These are phyloP conservation scores for Percopsis transmontana DNA, from an alignment of 2,113 vertebrate species.

Conservation along the genomic window DNA sequence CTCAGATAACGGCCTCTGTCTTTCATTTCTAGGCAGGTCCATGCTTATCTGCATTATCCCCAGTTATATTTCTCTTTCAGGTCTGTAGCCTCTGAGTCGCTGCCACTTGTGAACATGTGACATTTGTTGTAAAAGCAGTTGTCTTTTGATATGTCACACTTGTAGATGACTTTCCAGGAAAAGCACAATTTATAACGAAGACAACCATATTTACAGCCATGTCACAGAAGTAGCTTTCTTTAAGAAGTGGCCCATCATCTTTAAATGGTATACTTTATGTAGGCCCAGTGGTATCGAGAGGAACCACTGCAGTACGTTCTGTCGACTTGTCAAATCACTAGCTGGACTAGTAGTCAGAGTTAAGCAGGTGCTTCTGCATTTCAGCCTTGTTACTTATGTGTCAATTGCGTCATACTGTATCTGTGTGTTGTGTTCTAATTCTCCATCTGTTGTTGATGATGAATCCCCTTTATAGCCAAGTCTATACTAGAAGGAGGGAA, in stretches of 20 bases:
- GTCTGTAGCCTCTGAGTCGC: constrained; percentile 29
- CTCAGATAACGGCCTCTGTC: constrained; percentile 66
- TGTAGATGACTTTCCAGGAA: not conserved
- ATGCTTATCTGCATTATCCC: constrained; percentile 61
- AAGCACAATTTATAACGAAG: not conserved
- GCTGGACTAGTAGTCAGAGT: constrained; percentile 65
- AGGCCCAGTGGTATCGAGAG: not conserved
- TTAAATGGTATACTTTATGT: not conserved
- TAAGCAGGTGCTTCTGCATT: constrained; percentile 73
- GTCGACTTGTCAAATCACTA: constrained; percentile 44
- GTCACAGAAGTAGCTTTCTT: not conserved
- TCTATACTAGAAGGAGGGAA: constrained; percentile 42
- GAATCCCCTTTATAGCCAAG: constrained; percentile 39
- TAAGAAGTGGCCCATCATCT: too few relatives aligned
- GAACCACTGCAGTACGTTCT: constrained; percentile 15
- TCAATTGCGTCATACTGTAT: constrained; percentile 37
- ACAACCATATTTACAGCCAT: too few relatives aligned
- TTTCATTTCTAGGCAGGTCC: constrained; percentile 66
- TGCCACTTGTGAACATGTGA: constrained; percentile 37
- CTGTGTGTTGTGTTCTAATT: constrained; percentile 57
- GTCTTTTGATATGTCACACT: constrained; percentile 22
- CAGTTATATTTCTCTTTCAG: constrained; percentile 47
- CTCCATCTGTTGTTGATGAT: constrained; percentile 52
- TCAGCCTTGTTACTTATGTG: constrained; percentile 63
- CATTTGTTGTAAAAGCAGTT: constrained; percentile 31